A percentile compares a stretch with the other conserved stretches of the same genome.
These are phyloP conservation scores for Anthoscopus minutus DNA, from an alignment of 2,113 vertebrate genomes.

Conservation along the genomic window DNA sequence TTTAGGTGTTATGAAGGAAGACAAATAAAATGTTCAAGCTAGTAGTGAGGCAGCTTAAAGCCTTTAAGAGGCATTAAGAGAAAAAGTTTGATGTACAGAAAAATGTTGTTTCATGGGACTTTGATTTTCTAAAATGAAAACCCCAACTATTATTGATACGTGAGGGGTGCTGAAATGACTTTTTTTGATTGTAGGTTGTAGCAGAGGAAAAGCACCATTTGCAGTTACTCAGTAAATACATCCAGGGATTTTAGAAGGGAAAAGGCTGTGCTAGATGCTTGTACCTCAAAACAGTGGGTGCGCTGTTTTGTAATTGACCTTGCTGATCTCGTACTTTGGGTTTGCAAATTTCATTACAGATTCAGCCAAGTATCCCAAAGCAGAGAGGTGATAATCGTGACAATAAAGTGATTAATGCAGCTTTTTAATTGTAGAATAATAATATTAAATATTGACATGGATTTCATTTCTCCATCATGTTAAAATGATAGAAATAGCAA, in stretches of 20 bases:
- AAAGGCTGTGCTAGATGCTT: neutral
- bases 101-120: neutral
- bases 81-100: neutral
- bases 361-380: neutral
- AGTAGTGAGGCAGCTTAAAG: neutral
- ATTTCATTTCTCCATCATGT: neutral
- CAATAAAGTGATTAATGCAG: neutral
- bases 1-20: neutral
- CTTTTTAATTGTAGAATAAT: neutral
- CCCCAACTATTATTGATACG: neutral
- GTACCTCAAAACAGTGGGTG: neutral
- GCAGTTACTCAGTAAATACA: neutral
- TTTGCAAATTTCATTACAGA: neutral
- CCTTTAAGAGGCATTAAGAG: neutral
- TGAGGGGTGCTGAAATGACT: neutral
- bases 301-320: neutral
- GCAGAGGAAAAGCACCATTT: neutral
- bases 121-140: neutral
- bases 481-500: neutral
- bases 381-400: neutral
- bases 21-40: neutral
- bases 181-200: neutral
- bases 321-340: accelerated
- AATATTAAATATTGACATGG: neutral
- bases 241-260: neutral